Evolutionary conservation across 2,797 vertebrate genomes (phyloP).

Genomic region (Cygnus olor): DNA sequence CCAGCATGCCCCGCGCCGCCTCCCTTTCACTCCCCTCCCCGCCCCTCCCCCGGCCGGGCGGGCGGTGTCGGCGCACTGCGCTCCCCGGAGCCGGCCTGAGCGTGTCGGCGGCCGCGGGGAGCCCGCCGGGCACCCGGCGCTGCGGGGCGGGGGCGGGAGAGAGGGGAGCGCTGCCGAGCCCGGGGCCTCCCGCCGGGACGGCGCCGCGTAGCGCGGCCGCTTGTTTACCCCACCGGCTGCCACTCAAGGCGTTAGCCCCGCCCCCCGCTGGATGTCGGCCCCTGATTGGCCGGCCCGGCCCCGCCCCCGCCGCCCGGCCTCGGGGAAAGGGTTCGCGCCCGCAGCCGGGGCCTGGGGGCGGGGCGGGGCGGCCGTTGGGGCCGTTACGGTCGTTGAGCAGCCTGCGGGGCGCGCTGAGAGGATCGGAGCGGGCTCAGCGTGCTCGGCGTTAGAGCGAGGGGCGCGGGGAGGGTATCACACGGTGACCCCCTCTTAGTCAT

Average conservation of each 20-base stretch:
- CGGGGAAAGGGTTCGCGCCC: not conserved
- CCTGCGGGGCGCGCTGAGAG: too few species aligned
- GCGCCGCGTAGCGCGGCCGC: not conserved
- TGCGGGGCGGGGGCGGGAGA: not conserved
- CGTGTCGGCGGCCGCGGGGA: slow-evolving; percentile 41
- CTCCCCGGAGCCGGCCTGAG: not conserved
- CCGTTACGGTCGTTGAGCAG: too few species aligned
- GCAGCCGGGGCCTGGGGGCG: too few species aligned
- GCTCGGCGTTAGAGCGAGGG: too few species aligned
- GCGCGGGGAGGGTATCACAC: too few species aligned
- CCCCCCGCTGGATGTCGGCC: not conserved
- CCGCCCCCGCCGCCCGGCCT: not conserved
- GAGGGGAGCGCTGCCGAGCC: not conserved
- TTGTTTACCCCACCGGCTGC: slow-evolving; percentile 68
- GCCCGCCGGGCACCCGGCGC: slow-evolving; percentile 44
- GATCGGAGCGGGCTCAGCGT: too few species aligned
- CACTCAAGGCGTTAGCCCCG: not conserved
- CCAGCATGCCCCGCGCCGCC: slow-evolving; percentile 55
- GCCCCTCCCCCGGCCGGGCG: not conserved
- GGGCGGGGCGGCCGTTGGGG: not conserved
- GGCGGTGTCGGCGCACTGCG: slow-evolving; percentile 73
- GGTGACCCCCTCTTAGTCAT: too few species aligned
- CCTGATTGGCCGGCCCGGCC: not conserved
- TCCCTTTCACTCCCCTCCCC: too few species aligned
- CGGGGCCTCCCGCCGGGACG: not conserved